Evolutionary conservation across 2,113 vertebrate genomes (phyloP), one percentile per base, ranked within the genome.

Genomic region (Seriola rivoliana): DNA sequence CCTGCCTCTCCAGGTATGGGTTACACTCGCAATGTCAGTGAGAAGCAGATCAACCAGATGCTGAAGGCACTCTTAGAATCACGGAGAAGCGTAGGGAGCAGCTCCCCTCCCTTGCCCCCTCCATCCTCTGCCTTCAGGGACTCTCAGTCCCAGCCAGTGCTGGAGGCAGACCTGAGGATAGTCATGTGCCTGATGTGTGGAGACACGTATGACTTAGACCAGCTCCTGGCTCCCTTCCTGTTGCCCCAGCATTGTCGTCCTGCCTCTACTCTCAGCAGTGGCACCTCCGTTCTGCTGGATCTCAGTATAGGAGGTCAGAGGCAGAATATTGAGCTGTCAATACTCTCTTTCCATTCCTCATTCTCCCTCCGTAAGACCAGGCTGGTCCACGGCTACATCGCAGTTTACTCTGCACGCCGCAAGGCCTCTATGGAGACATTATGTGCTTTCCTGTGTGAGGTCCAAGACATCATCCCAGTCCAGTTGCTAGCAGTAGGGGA

Each of bases 141-240:
- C 9, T 91, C 95, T 88, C 95, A 94, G 67, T 87, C 92, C 50
- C 95, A 94, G 71, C 90, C 93, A 46, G 58, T 73, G 40, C 90
- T 91, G 0, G 98, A 99, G 5, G 91, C 94, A 0, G 98, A 99
- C 29, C 94, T 99, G 2, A 95, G 97, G 2, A 94, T 99, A 23
- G 97, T 97, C 40, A 95, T 97, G 96, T 99, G 98, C 87, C 82
- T 99, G 73, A 98, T 99, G 97, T 99, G 98, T 71, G 98, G 98
- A 8, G 98, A 99, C 71, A 94, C 96, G 0, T 97, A 96, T 40
- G 93, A 95, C 57, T 88, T 96, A 0, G 98, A 99, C 0, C 97
- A 99, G 63, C 94, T 99, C 21, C 96, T 99, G 3, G 90, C 95
- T 14, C 97, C 97, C 29, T 94, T 99, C 64, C 93, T 99, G 48